Percentiles rank a stretch among this genome's conserved stretches.
Conservation (phyloP, 1,140 invertebrate species). For the Zaprionus gabonicus region DNA sequence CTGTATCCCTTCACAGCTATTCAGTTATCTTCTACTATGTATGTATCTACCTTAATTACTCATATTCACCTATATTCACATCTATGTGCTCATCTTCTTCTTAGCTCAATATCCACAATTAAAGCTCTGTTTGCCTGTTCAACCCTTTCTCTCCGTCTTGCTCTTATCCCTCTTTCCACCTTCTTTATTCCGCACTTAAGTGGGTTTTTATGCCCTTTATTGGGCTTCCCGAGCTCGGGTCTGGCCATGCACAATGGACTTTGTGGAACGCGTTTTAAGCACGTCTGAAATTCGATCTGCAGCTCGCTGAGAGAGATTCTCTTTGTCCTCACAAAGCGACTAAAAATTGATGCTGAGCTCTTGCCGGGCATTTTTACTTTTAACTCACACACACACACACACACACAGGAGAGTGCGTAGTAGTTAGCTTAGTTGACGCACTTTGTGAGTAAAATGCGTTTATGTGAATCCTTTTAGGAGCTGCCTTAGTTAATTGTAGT, state of each 20-base stretch:
- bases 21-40: background rate
- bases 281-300: constrained; percentile 38
- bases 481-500: too few species aligned
- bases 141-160: background rate
- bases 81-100: background rate
- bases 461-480: too few species aligned
- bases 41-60: background rate
- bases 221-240: background rate
- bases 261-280: constrained; percentile 27
- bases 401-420: background rate
- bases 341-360: background rate
- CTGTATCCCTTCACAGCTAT: background rate
- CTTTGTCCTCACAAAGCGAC: background rate
- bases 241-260: constrained; percentile 19
- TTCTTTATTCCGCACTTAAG: constrained; percentile 7
- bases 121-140: background rate
- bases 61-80: background rate
- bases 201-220: background rate
- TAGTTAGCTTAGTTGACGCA: background rate
- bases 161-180: background rate
- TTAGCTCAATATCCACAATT: background rate
- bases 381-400: background rate
- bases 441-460: background rate
- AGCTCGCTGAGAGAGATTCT: constrained; percentile 1
- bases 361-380: background rate